Conservation (phyloP, 2,888 invertebrate genomes). For the Drosophila diplacantha region DNA sequence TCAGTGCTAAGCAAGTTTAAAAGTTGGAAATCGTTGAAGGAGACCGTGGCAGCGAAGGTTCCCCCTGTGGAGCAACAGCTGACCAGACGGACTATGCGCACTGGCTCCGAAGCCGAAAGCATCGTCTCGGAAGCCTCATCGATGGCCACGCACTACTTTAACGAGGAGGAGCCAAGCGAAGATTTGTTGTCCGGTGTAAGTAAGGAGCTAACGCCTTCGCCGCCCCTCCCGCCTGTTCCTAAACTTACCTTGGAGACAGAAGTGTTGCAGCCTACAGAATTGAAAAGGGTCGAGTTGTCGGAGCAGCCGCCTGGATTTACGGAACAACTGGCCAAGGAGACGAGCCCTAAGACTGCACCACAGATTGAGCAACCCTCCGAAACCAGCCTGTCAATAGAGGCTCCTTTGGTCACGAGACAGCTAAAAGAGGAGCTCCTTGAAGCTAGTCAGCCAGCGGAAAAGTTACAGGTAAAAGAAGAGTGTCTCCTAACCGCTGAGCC, state of each 20-base stretch:
- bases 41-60: background rate
- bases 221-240: slow-evolving; percentile 25
- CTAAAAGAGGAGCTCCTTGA: background rate
- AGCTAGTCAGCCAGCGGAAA: background rate
- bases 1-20: slow-evolving; percentile 56
- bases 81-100: background rate
- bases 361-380: background rate
- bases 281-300: background rate
- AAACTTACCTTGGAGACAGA: slow-evolving; percentile 44
- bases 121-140: slow-evolving; percentile 54
- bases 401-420: background rate
- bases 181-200: slow-evolving; percentile 37
- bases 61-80: background rate
- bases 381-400: background rate
- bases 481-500: background rate
- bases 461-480: background rate
- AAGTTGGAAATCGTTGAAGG: slow-evolving; percentile 47
- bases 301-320: background rate
- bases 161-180: slow-evolving; percentile 44
- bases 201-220: slow-evolving; percentile 46
- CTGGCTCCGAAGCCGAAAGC: slow-evolving; percentile 49
- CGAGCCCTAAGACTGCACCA: background rate
- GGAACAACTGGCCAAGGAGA: background rate
- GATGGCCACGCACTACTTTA: slow-evolving; percentile 48
- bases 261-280: slow-evolving; percentile 47